phyloP scores from a whole-genome alignment of 2,888 invertebrate genomes.

The Strigamia crassipes region DNA sequence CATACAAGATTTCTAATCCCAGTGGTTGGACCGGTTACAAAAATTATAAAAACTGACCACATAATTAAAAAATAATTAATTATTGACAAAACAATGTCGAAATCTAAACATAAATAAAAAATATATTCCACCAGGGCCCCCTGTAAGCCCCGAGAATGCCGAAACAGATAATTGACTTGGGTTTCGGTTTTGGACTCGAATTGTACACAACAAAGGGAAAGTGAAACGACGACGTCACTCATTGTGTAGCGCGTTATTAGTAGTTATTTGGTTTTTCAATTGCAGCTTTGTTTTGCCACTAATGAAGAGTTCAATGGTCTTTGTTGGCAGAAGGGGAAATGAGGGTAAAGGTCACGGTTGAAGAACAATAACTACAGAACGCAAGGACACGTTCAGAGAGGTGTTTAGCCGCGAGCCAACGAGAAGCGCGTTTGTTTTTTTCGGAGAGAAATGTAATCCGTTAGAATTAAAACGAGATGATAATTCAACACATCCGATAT shows the following conservation, averaged over 20 bases:
- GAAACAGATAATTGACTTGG: too few species aligned
- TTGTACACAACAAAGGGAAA: background rate
- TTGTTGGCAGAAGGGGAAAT: constrained; percentile 14
- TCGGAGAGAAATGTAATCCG: background rate
- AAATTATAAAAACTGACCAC: too few species aligned
- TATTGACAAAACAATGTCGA: too few species aligned
- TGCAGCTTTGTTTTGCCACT: constrained; percentile 4
- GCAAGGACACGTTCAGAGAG: constrained; percentile 18
- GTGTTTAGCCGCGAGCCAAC: background rate
- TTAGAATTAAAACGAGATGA: background rate
- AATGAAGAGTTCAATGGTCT: constrained; percentile 25
- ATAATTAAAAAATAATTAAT: too few species aligned
- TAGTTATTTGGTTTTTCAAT: background rate
- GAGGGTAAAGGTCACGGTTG: constrained; percentile 25
- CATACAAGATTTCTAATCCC: too few species aligned
- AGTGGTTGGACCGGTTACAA: too few species aligned
- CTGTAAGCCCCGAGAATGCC: too few species aligned
- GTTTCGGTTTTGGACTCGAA: too few species aligned
- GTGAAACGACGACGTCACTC: background rate
- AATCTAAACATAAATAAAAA: too few species aligned
- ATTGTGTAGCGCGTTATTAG: background rate
- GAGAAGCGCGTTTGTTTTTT: background rate
- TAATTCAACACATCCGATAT: background rate
- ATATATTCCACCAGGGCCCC: too few species aligned
- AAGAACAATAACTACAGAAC: constrained; percentile 27